Evolutionary conservation across 2,113 vertebrate species (phyloP).

Genomic region (Nibea albiflora): DNA sequence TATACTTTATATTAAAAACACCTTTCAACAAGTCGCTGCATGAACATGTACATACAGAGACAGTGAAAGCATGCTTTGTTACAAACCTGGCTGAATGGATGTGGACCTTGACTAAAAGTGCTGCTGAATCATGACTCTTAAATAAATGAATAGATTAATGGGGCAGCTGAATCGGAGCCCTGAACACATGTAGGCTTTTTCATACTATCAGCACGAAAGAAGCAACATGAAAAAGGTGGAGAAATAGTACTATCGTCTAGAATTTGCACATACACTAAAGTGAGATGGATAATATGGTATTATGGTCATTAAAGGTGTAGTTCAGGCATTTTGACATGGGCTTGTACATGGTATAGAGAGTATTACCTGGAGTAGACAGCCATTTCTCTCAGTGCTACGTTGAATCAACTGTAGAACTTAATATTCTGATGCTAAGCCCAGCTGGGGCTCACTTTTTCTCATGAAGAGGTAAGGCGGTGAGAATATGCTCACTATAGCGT

Average conservation of each 20-base stretch:
- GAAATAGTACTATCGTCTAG: not conserved
- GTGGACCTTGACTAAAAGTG: not conserved
- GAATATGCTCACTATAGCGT: too few species aligned
- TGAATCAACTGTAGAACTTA: too few species aligned
- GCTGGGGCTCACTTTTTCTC: too few species aligned
- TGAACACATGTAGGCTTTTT: too few species aligned
- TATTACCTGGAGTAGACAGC: too few species aligned
- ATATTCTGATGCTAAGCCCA: too few species aligned
- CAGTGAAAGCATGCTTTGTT: not conserved
- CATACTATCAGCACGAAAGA: too few species aligned
- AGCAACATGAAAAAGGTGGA: not conserved
- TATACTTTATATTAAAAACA: not conserved
- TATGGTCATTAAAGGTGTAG: not conserved
- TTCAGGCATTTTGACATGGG: not conserved
- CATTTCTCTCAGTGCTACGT: too few species aligned
- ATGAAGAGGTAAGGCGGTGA: too few species aligned
- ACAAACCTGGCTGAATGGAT: not conserved
- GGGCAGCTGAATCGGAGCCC: too few species aligned
- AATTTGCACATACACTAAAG: not conserved
- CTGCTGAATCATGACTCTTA: not conserved
- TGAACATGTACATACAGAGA: not conserved
- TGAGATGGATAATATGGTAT: not conserved
- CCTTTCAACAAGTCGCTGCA: not conserved
- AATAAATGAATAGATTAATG: not conserved
- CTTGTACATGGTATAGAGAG: too few species aligned